phyloP scores from a whole-genome alignment of 2,888 invertebrate species.

The Hydropsyche betteni region DNA sequence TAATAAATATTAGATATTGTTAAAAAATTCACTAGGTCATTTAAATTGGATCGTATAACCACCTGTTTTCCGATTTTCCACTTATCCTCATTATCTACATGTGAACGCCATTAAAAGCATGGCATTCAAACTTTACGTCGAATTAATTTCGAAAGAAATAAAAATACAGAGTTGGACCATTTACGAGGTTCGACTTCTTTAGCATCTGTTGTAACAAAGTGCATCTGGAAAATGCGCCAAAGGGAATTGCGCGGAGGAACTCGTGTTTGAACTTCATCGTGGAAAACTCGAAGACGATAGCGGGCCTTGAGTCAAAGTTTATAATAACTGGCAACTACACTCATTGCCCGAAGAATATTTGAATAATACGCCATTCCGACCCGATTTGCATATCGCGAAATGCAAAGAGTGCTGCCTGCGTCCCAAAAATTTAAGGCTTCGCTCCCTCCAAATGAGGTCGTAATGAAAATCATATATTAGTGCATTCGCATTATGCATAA shows the following conservation, averaged over 20 bases:
- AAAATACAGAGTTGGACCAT: too few relatives aligned
- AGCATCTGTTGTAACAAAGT: constrained; percentile 15
- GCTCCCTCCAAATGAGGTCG: too few relatives aligned
- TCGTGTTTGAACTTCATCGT: constrained; percentile 29
- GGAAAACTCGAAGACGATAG: constrained; percentile 34
- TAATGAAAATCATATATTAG: constrained; percentile 19
- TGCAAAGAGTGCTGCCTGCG: neutral
- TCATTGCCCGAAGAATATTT: constrained; percentile 34
- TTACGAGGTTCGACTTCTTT: constrained; percentile 6
- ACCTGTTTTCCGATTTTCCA: too few relatives aligned
- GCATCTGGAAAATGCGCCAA: constrained; percentile 31
- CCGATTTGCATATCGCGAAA: constrained; percentile 6
- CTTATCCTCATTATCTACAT: too few relatives aligned
- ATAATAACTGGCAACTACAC: constrained; percentile 32
- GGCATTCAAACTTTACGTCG: too few relatives aligned
- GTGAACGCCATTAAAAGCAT: too few relatives aligned
- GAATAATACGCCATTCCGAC: constrained; percentile 1
- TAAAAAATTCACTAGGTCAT: too few relatives aligned
- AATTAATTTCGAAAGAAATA: too few relatives aligned
- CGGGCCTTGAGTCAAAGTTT: constrained; percentile 31
- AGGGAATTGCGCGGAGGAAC: constrained; percentile 9
- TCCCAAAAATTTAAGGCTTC: neutral
- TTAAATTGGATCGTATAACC: too few relatives aligned
- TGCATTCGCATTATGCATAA: constrained; percentile 8
- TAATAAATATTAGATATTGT: too few relatives aligned